Base-by-base conservation (phyloP, 2,888 invertebrate species). In the Lycaena phlaeas region DNA sequence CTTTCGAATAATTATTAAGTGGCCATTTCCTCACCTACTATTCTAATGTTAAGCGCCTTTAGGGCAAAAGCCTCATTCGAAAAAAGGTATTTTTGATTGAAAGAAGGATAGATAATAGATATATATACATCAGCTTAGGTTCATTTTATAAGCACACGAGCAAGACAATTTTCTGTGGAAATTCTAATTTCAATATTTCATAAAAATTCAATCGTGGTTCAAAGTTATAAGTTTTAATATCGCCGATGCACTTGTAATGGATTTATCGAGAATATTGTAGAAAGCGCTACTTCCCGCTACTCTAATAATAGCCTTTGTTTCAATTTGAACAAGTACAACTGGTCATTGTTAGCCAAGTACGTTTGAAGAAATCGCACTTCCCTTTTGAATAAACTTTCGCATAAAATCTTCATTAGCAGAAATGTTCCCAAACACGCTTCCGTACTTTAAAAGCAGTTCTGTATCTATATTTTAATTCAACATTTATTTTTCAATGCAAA, bases 251-350 rank as follows among this genome's bases (percentile, higher is more conserved):
- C 54, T 46, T 49, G 50, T 48, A 53, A 54, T 54, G 49, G 55
- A 54, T 56, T 56, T 54, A 56, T 48, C 51, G 51, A 51, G 45
- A 50, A 48, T 47, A 51, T 48, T 46, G 44, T 45, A 36, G 47
- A 43, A 48, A 51, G 51, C 52, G 52, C 51, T 57, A 56, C 56
- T 54, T 51, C 49, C 52, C 46, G 48, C 49, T 52, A 50, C 53
- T 52, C 51, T 56, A 52, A 55, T 55, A 56, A 57, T 54, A 44
- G 55, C 52, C 52, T 57, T 53, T 53, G 54, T 57, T 54, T 55
- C 55, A 56, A 56, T 59, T 53, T 54, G 50, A 46, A 42, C 48
- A 47, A 49, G 50, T 47, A 46, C 46, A 50, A 42, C 37, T 47
- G 48, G 51, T 51, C 50, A 51, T 52, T 49, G 50, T 54, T 46